Base-by-base conservation (phyloP, 1,140 invertebrate genomes). In the Holcopasites calliopsidis region DNA sequence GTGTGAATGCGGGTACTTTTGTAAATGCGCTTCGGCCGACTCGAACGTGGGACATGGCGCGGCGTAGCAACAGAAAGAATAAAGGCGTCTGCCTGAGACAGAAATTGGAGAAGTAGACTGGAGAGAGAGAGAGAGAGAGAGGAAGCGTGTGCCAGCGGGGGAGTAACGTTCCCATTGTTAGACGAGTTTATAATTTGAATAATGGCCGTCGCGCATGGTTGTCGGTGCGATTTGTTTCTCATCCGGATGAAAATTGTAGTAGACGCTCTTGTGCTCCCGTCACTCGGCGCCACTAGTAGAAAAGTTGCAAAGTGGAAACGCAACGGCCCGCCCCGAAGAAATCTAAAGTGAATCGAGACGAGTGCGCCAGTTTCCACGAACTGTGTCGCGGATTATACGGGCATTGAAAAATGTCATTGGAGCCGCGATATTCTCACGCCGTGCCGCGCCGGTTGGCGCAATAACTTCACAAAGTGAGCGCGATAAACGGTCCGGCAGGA, bases 1-100 rank as follows among this genome's bases (percentile, higher is more conserved):
- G 77, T 80, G 81, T 70, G 82, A 84, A 84, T 73, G 35, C 77
- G 40, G 44, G 73, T 77, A 80, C 77, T 83, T 83, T 62, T 23
- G 60, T 73, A 72, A 84, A 84, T 84, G 80, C 68, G 58, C 57
- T n/a, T 69, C 40, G 42, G 47, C 44, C 50, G 44, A 38, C 50
- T 66, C 28, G 54, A 28, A 33, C 50, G 23, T 7, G 33, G 35
- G 44, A 50, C 31, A 13, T 47, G 21, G 40, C 33, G 21, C 44
- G 31, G 47, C 35, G 47, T 49, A 50, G 26, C 26, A 28, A 49
- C 21, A 33, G 23, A 28, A 38, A 72, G 55, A 69, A 64, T 33
- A 42, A 8, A 1, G 16, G 16, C 18, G 6, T 33, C 31, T 26
- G 6, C 62, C 31, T 33, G 21, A 11, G 31, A n/a, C 2, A 16